These are phyloP conservation scores for Fissipunctia ypsillon DNA, from an alignment of 2,888 invertebrate species.

Conservation along the genomic window DNA sequence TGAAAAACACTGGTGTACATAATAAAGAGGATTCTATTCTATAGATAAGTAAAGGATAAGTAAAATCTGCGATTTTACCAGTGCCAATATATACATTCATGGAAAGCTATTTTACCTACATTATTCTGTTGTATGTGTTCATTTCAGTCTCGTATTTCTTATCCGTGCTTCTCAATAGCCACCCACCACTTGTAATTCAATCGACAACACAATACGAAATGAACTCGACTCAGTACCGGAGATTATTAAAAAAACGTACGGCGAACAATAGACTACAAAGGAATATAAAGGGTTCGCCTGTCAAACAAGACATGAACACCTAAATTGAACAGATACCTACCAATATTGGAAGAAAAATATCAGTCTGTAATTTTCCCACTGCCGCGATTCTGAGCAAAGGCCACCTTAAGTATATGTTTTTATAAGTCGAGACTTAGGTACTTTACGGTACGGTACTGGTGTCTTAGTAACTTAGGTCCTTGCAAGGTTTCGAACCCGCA, in stretches of 20 bases:
- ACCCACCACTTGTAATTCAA: constrained; percentile 70
- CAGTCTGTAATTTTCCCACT: neutral
- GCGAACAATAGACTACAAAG: constrained; percentile 60
- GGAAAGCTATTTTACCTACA: constrained; percentile 5
- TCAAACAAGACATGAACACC: constrained; percentile 24
- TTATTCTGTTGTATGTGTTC: constrained; percentile 17
- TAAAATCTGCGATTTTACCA: neutral
- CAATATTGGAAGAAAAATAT: constrained; percentile 16
- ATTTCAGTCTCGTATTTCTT: constrained; percentile 36
- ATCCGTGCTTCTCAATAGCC: constrained; percentile 48
- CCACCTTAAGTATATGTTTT: too few species aligned
- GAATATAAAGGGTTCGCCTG: constrained; percentile 22
- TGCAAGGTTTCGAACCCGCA: neutral
- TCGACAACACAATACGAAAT: constrained; percentile 66
- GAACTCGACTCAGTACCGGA: constrained; percentile 52
- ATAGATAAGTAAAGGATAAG: constrained; percentile 19
- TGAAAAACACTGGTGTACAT: neutral
- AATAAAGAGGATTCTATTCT: neutral
- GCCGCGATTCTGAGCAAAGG: too few species aligned
- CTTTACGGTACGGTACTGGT: neutral
- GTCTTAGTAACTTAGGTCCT: neutral
- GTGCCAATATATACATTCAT: constrained; percentile 14
- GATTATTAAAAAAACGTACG: constrained; percentile 66
- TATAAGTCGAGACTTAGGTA: neutral
- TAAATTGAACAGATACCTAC: constrained; percentile 22